phyloP scores from a whole-genome alignment of 2,113 vertebrate genomes.

The Heloderma charlesbogerti region DNA sequence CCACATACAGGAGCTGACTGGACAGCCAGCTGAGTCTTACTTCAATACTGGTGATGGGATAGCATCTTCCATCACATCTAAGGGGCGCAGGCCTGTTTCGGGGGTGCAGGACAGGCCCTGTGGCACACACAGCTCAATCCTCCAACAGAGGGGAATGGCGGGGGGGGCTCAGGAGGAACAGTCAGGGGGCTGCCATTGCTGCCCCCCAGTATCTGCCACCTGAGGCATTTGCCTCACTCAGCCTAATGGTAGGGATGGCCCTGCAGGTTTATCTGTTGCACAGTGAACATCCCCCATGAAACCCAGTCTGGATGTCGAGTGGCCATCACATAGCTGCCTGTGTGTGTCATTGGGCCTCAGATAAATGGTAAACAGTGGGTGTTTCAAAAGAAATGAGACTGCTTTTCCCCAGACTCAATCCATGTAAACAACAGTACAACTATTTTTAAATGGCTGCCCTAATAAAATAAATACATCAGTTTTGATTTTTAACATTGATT shows the following conservation, averaged over 20 bases:
- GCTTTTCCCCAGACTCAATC: neutral
- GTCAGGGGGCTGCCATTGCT: too few relatives aligned
- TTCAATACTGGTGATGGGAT: neutral
- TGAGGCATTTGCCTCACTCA: too few relatives aligned
- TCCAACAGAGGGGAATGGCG: neutral
- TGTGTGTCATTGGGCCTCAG: neutral
- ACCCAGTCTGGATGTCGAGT: neutral
- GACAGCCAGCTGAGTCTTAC: neutral
- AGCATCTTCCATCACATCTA: neutral
- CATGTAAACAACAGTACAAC: neutral
- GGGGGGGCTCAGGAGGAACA: too few relatives aligned
- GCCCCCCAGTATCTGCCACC: too few relatives aligned
- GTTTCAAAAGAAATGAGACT: neutral
- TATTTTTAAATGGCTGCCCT: neutral
- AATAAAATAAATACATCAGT: too few relatives aligned
- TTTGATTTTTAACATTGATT: neutral
- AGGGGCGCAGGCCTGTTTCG: neutral
- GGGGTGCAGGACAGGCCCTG: neutral
- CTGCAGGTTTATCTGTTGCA: neutral
- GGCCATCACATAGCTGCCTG: neutral
- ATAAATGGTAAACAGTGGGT: neutral
- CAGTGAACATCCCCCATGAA: neutral
- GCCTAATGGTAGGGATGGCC: neutral
- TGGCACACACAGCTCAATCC: neutral
- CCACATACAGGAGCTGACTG: neutral